These are phyloP conservation scores for Aurelia sp. DNA, from an alignment of 30 jellyfish, hydroid and myxozoan genomes.

Conservation along the genomic window DNA sequence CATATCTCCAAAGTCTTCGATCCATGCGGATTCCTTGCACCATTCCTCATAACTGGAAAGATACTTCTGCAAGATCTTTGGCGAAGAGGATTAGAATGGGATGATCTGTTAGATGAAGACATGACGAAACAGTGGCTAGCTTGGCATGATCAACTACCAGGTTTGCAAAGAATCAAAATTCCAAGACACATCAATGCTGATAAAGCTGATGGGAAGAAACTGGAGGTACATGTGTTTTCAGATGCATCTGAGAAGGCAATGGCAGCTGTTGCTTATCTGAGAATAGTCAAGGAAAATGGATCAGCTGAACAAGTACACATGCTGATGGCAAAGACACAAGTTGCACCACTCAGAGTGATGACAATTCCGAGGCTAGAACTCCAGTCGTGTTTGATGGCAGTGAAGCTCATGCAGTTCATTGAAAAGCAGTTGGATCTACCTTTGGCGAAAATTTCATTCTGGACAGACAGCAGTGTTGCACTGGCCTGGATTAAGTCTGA, in stretches of 20 bases:
- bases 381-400: slow-evolving; percentile 50
- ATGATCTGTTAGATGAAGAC: slow-evolving; percentile 51
- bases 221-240: slow-evolving; percentile 39
- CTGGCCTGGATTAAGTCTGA: background rate
- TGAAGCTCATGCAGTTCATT: slow-evolving; percentile 34
- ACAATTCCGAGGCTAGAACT: slow-evolving; percentile 59
- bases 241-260: slow-evolving; percentile 70
- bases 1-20: slow-evolving; percentile 50
- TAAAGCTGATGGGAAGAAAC: slow-evolving; percentile 24
- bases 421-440: slow-evolving; percentile 7
- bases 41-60: slow-evolving; percentile 31
- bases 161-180: slow-evolving; percentile 23
- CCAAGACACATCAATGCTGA: slow-evolving; percentile 35
- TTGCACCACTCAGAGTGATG: background rate
- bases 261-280: slow-evolving; percentile 52
- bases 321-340: slow-evolving; percentile 48
- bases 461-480: slow-evolving; percentile 62
- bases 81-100: slow-evolving; percentile 56
- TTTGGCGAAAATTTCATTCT: slow-evolving; percentile 21
- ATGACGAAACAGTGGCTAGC: slow-evolving; percentile 21
- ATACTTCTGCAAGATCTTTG: slow-evolving; percentile 43
- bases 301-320: slow-evolving; percentile 6
- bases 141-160: slow-evolving; percentile 33
- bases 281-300: slow-evolving; percentile 27
- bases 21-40: slow-evolving; percentile 62